These are phyloP conservation scores for Rhabdornis inornatus DNA, from an alignment of 2,113 vertebrate genomes.

Conservation along the genomic window DNA sequence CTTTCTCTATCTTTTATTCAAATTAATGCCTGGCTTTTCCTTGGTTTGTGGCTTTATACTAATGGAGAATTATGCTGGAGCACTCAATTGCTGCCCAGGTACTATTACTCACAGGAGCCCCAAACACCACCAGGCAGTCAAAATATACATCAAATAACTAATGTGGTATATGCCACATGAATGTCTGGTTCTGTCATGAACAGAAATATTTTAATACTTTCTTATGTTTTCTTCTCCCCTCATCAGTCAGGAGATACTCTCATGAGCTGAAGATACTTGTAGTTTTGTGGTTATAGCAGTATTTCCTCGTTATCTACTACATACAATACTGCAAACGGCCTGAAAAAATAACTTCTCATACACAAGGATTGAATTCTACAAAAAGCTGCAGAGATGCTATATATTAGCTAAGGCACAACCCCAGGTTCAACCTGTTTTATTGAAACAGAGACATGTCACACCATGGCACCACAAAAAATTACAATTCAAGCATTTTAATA, in stretches of 20 bases:
- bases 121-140: neutral
- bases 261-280: neutral
- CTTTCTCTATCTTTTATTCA: conserved; percentile 11
- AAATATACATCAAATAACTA: neutral
- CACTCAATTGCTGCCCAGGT: neutral
- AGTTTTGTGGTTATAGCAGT: neutral
- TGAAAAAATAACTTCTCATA: neutral
- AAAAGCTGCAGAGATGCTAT: neutral
- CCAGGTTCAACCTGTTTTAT: neutral
- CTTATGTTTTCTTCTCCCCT: neutral
- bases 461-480: neutral
- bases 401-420: neutral
- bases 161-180: neutral
- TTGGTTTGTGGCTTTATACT: neutral
- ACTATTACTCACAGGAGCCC: neutral
- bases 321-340: neutral
- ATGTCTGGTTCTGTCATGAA: neutral
- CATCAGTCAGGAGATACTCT: neutral
- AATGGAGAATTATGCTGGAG: neutral
- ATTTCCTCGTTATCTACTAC: neutral
- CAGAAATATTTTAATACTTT: neutral
- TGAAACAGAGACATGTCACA: neutral
- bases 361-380: neutral
- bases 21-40: neutral
- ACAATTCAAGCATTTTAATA: neutral